Base-by-base conservation (phyloP, 2,113 vertebrate genomes). In the Microcebus jonahi region DNA sequence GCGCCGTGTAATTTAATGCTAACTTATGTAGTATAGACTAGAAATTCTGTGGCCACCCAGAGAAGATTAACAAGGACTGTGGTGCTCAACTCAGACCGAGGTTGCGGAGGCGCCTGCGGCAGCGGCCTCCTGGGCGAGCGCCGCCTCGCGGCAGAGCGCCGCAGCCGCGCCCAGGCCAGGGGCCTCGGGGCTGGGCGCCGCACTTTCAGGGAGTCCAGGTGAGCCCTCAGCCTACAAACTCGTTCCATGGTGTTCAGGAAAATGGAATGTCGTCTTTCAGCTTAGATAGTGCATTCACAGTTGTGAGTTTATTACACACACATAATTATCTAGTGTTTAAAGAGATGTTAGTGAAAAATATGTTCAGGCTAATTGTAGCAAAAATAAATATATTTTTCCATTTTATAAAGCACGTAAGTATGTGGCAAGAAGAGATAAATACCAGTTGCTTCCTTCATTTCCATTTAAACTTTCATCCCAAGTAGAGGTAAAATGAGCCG, bases 291-390 rank as follows among this genome's bases (percentile, higher is more conserved):
- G 34, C 65, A 50, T 12, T 86, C 39, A 86, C 34, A 53, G 31
- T 61, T 68, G 59, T 75, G 50, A 9, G 12, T 53, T 42, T 73
- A n/a, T 45, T 36, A 79, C n/a, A 84, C 0, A 4, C 5, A 50
- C 55, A 9, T 71, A 91, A n/a, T 73, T 87, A 53, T 48, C 83
- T n/a, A 39, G 34, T 45, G 73, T 86, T 95, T 53, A 86, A 65
- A 63, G 65, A 61, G 45, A 21, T 18, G 20, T n/a, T 77, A 63
- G 39, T 59, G 21, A 71, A 76, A 57, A 87, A 55, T 9, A 13
- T 9, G 9, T 93, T 91, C 39, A 27, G 15, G 50, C 6, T 75
- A n/a, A 59, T n/a, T 70, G 12, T 53, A 20, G n/a, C 84, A 9
- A 61, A 61, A 61, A 61, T 61, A 27, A 61, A 27, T 25, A 27